A percentile compares a stretch with the other conserved stretches of the same genome.
These are phyloP conservation scores for Pterois miles DNA, from an alignment of 2,797 vertebrate genomes.

Conservation along the genomic window DNA sequence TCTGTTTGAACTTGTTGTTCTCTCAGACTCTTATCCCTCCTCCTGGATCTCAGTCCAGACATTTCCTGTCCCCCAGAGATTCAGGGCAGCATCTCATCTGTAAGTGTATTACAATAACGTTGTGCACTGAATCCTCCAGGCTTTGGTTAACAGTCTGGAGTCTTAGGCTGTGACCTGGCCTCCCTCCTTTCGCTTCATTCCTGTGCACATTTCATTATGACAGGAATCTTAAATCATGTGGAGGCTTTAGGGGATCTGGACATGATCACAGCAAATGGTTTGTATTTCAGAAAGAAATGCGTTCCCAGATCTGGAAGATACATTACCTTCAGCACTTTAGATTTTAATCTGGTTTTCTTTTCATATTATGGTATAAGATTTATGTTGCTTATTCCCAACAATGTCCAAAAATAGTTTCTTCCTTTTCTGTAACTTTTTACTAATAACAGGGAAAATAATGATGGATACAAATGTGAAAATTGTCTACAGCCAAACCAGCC, in stretches of 20 bases:
- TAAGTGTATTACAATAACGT: slow-evolving; percentile 33
- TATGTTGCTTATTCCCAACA: neutral
- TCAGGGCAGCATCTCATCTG: slow-evolving; percentile 50
- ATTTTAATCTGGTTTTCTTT: slow-evolving; percentile 6
- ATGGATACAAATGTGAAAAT: neutral
- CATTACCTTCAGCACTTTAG: slow-evolving; percentile 30
- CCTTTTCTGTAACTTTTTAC: neutral
- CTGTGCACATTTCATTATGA: slow-evolving; percentile 65
- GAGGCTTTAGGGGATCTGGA: slow-evolving; percentile 60
- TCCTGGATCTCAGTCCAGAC: slow-evolving; percentile 65
- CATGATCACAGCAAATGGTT: slow-evolving; percentile 67
- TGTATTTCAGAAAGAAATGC: slow-evolving; percentile 52
- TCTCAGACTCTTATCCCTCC: slow-evolving; percentile 40
- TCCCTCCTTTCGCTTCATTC: slow-evolving; percentile 7
- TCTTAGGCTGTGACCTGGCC: slow-evolving; percentile 19
- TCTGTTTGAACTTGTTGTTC: slow-evolving; percentile 45
- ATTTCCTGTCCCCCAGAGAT: slow-evolving; percentile 58
- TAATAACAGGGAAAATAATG: neutral
- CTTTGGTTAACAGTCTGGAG: slow-evolving; percentile 31
- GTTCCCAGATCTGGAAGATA: slow-evolving; percentile 43
- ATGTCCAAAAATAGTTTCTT: neutral
- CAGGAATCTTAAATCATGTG: slow-evolving; percentile 65
- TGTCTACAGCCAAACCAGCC: neutral
- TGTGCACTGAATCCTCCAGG: slow-evolving; percentile 31
- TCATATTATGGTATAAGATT: neutral